Percentiles rank a stretch among this genome's conserved stretches.
Conservation (phyloP, 2,888 invertebrate genomes). For the Ptychoptera contaminata region DNA sequence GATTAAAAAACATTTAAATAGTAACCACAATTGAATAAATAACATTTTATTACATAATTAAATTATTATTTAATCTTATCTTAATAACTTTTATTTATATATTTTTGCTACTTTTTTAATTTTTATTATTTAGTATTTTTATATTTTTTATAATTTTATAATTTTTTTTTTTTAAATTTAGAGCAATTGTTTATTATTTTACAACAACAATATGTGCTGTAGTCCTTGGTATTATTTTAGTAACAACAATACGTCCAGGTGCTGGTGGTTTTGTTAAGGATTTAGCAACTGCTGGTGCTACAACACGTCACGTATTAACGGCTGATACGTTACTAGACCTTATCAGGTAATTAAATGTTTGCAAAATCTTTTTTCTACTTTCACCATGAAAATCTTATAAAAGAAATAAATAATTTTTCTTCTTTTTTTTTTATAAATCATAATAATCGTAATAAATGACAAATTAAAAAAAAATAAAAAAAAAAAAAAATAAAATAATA, state of each 20-base stretch:
- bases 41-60: too few species aligned
- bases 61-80: too few species aligned
- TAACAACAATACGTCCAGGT: slow-evolving; percentile 76
- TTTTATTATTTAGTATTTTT: too few species aligned
- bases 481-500: background rate
- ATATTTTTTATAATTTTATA: background rate
- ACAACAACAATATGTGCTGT: slow-evolving; percentile 85
- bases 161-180: slow-evolving; percentile 22
- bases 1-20: too few species aligned
- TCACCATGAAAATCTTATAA: background rate
- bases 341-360: slow-evolving; percentile 70
- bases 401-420: background rate
- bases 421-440: too few species aligned
- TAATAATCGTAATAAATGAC: too few species aligned
- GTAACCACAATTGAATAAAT: too few species aligned
- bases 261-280: slow-evolving; percentile 34
- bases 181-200: slow-evolving; percentile 83
- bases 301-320: slow-evolving; percentile 51
- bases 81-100: too few species aligned
- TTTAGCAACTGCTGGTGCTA: slow-evolving; percentile 32
- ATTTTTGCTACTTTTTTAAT: too few species aligned
- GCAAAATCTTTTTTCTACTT: too few species aligned
- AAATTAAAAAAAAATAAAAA: too few species aligned
- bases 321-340: slow-evolving; percentile 86
- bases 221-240: slow-evolving; percentile 77